A percentile compares a stretch with the other conserved stretches of the same genome.
Conservation (phyloP, 2,113 vertebrate genomes). For the Lasiurus cinereus region DNA sequence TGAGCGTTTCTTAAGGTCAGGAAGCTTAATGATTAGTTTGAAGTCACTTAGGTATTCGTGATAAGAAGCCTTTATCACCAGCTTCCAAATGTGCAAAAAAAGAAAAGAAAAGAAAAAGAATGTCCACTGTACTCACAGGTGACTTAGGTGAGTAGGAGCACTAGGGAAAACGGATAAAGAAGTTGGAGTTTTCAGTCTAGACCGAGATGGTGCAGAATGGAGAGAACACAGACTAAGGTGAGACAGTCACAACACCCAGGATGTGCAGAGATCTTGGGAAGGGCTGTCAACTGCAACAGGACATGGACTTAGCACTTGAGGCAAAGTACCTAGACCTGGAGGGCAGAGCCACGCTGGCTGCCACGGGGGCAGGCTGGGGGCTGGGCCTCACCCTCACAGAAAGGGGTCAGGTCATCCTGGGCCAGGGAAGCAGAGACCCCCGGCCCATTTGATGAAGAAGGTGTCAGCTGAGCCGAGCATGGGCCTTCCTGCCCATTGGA, state of each 20-base stretch:
- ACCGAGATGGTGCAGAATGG: neutral
- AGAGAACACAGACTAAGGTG: neutral
- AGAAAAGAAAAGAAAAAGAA: neutral
- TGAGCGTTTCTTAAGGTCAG: neutral
- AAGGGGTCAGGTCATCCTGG: neutral
- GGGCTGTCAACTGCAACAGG: neutral
- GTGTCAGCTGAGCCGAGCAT: neutral
- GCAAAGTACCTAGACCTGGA: neutral
- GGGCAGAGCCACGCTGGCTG: neutral
- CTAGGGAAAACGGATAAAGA: neutral
- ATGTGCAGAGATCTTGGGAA: neutral
- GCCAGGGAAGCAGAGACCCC: neutral
- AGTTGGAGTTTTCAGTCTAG: neutral
- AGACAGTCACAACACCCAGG: too few relatives aligned
- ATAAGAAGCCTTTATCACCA: neutral
- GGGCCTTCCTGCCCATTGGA: neutral
- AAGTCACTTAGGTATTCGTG: constrained; percentile 8
- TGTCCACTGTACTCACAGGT: neutral
- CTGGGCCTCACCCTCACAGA: neutral
- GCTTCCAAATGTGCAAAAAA: neutral
- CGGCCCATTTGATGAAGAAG: neutral
- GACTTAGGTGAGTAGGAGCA: neutral
- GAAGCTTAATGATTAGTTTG: neutral
- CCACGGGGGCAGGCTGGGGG: neutral
- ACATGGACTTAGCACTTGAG: neutral